phyloP scores from a whole-genome alignment of 2,113 vertebrate species.

The Sitta europaea region DNA sequence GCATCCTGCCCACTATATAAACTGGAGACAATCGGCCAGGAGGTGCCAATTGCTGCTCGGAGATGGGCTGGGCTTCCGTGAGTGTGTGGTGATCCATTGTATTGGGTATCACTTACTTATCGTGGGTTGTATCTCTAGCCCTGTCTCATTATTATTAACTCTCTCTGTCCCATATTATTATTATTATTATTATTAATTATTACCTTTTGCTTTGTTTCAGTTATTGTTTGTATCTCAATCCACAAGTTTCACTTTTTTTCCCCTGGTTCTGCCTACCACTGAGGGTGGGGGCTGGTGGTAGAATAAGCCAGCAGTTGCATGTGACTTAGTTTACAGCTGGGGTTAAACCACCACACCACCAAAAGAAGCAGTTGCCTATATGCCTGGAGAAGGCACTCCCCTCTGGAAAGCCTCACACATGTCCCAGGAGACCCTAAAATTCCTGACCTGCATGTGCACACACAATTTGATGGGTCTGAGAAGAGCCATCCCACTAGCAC shows the following conservation, averaged over 20 bases:
- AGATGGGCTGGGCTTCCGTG: background rate
- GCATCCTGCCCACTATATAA: background rate
- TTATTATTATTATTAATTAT: no score
- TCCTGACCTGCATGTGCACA: background rate
- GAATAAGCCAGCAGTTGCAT: background rate
- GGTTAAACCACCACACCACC: background rate
- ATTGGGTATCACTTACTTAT: background rate
- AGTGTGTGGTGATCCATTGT: background rate
- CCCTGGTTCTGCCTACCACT: background rate
- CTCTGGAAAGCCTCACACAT: background rate
- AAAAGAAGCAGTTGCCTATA: background rate
- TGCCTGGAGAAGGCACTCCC: background rate
- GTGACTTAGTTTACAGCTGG: background rate
- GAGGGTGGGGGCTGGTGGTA: background rate
- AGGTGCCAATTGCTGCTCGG: accelerated
- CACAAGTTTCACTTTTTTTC: background rate
- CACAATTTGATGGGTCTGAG: background rate
- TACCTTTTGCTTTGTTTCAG: background rate
- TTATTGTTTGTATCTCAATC: background rate
- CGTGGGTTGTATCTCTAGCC: background rate
- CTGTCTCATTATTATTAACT: background rate
- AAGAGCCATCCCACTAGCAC: background rate
- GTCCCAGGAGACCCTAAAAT: background rate
- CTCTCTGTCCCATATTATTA: background rate
- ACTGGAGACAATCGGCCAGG: accelerated